Evolutionary conservation across 2,797 vertebrate species (phyloP).

Genomic region (Hoplostethus atlanticus): DNA sequence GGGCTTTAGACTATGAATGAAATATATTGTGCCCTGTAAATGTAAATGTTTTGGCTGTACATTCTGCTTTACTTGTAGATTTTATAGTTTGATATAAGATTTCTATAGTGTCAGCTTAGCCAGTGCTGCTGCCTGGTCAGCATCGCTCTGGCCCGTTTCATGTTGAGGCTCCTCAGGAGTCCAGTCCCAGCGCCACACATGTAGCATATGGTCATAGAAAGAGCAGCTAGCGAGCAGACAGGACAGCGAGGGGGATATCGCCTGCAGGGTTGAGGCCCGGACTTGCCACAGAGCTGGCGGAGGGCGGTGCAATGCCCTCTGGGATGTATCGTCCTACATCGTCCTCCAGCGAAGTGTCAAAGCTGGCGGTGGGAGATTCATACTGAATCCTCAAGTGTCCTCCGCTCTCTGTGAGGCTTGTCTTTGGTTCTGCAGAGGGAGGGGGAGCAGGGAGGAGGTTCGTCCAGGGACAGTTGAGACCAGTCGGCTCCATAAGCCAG

Average conservation of each 20-base stretch:
- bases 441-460: conserved; percentile 66
- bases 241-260: conserved; percentile 49
- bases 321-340: conserved; percentile 77
- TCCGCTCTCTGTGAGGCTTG: conserved; percentile 57
- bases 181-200: conserved; percentile 94
- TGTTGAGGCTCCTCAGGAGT: conserved; percentile 55
- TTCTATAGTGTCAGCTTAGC: not conserved
- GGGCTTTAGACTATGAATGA: not conserved
- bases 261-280: not conserved
- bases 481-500: conserved; percentile 96
- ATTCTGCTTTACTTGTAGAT: conserved; percentile 14
- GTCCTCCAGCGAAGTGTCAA: conserved; percentile 84
- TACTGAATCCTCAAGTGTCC: conserved; percentile 86
- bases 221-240: conserved; percentile 93
- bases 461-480: conserved; percentile 83
- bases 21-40: not conserved
- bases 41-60: not conserved
- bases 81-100: not conserved
- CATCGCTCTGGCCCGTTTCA: conserved; percentile 5
- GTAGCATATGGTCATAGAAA: conserved; percentile 94
- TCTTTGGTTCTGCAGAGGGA: conserved; percentile 54
- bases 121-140: conserved; percentile 21
- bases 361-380: conserved; percentile 87
- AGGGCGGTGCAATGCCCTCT: conserved; percentile 5
- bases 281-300: not conserved